phyloP scores from a whole-genome alignment of 2,113 vertebrate genomes.

The Tragelaphus scriptus region DNA sequence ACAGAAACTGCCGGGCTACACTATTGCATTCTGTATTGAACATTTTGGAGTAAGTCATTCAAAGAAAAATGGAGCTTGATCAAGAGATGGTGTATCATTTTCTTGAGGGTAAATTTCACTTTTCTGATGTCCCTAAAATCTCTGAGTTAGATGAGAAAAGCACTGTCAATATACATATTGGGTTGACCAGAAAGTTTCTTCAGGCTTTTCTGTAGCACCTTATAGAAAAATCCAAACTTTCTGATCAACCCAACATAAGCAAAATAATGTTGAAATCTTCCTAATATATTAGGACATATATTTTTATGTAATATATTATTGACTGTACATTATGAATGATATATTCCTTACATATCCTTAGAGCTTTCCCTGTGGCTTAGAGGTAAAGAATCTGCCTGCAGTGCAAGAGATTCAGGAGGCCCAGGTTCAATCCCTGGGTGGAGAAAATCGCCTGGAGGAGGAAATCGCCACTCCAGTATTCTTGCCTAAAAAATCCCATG shows the following conservation, averaged over 20 bases:
- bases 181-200: not conserved
- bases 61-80: not conserved
- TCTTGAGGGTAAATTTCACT: not conserved
- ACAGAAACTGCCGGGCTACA: not conserved
- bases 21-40: not conserved
- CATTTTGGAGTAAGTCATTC: not conserved
- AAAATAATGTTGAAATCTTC: not conserved
- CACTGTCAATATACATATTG: not conserved
- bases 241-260: not conserved
- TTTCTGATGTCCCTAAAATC: not conserved
- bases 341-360: not conserved
- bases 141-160: not conserved
- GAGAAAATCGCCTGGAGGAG: not conserved
- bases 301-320: not conserved
- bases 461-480: not conserved
- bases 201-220: not conserved
- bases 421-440: not conserved
- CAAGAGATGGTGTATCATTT: not conserved
- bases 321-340: not conserved
- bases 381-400: not conserved
- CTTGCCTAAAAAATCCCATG: not conserved
- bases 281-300: not conserved
- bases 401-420: not conserved
- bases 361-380: not conserved
- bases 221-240: not conserved